Percentiles rank a stretch among this genome's conserved stretches.
Evolutionary conservation across 2,888 invertebrate genomes (phyloP).

Genomic region (Papilio demoleus): DNA sequence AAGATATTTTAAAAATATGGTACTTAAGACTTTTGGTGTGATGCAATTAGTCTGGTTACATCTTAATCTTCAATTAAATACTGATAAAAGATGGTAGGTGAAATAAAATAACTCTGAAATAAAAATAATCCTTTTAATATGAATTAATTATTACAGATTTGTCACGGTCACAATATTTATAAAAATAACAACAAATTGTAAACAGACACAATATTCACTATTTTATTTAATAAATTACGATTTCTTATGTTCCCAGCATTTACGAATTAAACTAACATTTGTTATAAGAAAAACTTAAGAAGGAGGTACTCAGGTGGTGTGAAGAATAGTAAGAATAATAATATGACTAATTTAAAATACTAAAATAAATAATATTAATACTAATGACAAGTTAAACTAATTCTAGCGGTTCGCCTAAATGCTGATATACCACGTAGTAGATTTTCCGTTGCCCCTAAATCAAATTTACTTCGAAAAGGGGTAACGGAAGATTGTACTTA

Average conservation of each 20-base stretch:
- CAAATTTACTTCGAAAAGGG: constrained; percentile 72
- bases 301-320: constrained; percentile 82
- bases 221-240: background rate
- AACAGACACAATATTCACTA: constrained; percentile 2
- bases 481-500: constrained; percentile 82
- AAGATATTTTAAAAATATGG: too few relatives aligned
- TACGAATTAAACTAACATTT: constrained; percentile 49
- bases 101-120: constrained; percentile 6
- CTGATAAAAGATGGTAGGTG: too few relatives aligned
- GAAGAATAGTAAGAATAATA: constrained; percentile 73
- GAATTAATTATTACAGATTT: constrained; percentile 41
- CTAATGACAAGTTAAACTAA: constrained; percentile 83
- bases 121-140: constrained; percentile 36
- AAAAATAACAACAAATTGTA: constrained; percentile 37
- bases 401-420: constrained; percentile 79
- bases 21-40: too few relatives aligned
- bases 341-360: constrained; percentile 72
- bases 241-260: background rate
- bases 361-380: constrained; percentile 82
- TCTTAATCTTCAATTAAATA: too few relatives aligned
- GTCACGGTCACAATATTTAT: constrained; percentile 39
- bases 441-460: constrained; percentile 81
- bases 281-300: constrained; percentile 53
- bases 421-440: constrained; percentile 67
- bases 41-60: too few relatives aligned